Evolutionary conservation across 1,140 invertebrate species (phyloP), one percentile per base, ranked within the genome.

Genomic region (Psix sp.): DNA sequence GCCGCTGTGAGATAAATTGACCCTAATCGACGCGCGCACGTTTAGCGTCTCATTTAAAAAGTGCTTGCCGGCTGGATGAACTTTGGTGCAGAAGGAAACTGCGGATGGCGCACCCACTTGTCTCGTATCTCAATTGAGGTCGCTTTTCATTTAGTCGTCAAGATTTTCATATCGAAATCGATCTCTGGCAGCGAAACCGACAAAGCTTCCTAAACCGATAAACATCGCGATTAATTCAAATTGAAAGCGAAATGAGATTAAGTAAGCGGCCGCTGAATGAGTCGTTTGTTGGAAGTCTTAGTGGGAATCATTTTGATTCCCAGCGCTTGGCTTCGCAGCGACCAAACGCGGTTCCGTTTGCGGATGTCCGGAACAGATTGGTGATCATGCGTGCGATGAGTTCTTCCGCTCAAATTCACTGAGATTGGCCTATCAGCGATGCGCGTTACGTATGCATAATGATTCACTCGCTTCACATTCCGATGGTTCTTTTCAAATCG

Each of bases 361-460:
- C 63, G 72, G 72, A 74, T 74, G 57, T 74, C 72, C 65, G 63
- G 65, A 74, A 74, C 59, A 74, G 24, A 68, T 74, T 59, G 72
- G 65, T 68, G 52, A 74, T 63, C 57, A 74, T 74, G 72, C 72
- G 72, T 68, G 65, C 72, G 72, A 68, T 68, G 51, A 65, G 57
- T 63, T 63, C 63, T 74, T 63, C 71, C 63, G 71, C 36, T 74
- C 18, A 59, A 67, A 66, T 65, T 73, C 54, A 57, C 21, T 14
- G 56, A 60, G 45, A 52, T 60, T 68, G 52, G 56, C 6, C 56
- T 56, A 62, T 56, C 56, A 54, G 7, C 26, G 24, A 60, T 39
- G 29, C 39, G 39, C 20, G 11, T 40, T 62, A 70, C 36, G 51
- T 48, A 31, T 36, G 43, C 38, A 31, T 51, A 57, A 17, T 10